These are phyloP conservation scores for Champsocephalus esox DNA, from an alignment of 2,797 vertebrate genomes.

Conservation along the genomic window DNA sequence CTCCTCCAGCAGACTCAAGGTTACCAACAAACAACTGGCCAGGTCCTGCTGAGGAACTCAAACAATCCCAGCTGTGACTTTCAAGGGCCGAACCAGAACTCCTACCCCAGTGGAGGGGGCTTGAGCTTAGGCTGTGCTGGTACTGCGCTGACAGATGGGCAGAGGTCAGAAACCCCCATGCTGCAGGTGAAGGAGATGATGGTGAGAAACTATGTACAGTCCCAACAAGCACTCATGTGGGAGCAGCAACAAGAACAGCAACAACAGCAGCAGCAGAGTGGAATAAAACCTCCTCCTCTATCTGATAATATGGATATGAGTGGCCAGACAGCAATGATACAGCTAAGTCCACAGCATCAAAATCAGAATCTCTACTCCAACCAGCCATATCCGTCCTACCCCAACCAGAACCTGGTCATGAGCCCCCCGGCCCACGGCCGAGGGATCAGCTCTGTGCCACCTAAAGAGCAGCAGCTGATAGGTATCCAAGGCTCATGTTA, in stretches of 20 bases:
- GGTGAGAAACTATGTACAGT: constrained; percentile 95
- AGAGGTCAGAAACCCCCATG: constrained; percentile 88
- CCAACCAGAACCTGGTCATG: constrained; percentile 84
- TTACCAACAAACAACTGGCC: constrained; percentile 71
- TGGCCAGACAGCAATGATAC: constrained; percentile 80
- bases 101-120: constrained; percentile 76
- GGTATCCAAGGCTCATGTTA: constrained; percentile 83
- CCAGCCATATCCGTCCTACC: constrained; percentile 85
- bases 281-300: constrained; percentile 67
- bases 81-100: constrained; percentile 78
- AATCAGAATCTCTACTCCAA: constrained; percentile 85
- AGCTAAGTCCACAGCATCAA: constrained; percentile 82
- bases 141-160: constrained; percentile 73
- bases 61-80: constrained; percentile 83
- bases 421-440: constrained; percentile 78
- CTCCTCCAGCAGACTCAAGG: constrained; percentile 76
- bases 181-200: constrained; percentile 95
- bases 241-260: constrained; percentile 87
- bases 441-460: constrained; percentile 66
- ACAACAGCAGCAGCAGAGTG: constrained; percentile 68
- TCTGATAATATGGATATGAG: constrained; percentile 76
- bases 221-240: constrained; percentile 96
- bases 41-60: constrained; percentile 71
- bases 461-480: constrained; percentile 84
- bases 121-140: constrained; percentile 82